Evolutionary conservation across 2,797 vertebrate species (phyloP).

Genomic region (Sebastes nivosus): DNA sequence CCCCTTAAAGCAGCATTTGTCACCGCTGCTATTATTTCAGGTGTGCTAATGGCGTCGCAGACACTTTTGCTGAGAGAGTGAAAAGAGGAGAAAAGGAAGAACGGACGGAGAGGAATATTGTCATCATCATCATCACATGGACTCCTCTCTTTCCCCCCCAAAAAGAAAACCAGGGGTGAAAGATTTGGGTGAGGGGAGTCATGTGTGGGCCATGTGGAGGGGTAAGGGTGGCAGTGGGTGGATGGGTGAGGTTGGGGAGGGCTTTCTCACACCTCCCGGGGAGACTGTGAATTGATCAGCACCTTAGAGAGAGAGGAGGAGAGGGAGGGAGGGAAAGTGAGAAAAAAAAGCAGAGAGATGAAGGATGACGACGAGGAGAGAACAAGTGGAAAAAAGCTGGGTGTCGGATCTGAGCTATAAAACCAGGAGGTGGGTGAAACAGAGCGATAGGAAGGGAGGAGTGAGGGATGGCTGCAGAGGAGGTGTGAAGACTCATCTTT

Average conservation of each 20-base stretch:
- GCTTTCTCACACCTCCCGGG: slow-evolving; percentile 79
- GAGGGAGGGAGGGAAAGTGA: slow-evolving; percentile 24
- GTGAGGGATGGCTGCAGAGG: slow-evolving; percentile 50
- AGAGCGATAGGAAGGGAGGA: slow-evolving; percentile 45
- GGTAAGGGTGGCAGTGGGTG: slow-evolving; percentile 30
- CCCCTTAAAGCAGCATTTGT: slow-evolving; percentile 71
- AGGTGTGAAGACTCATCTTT: slow-evolving; percentile 82
- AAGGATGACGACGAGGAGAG: slow-evolving; percentile 67
- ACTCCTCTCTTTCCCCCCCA: neutral
- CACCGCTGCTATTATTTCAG: slow-evolving; percentile 83
- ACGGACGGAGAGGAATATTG: neutral
- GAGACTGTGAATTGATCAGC: slow-evolving; percentile 88
- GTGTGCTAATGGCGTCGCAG: slow-evolving; percentile 85
- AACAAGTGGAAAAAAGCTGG: slow-evolving; percentile 51
- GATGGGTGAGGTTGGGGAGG: slow-evolving; percentile 37
- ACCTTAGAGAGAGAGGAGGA: slow-evolving; percentile 69
- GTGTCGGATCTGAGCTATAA: slow-evolving; percentile 58
- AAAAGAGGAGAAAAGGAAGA: slow-evolving; percentile 13
- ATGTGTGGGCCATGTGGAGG: slow-evolving; percentile 34
- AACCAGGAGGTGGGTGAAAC: slow-evolving; percentile 37
- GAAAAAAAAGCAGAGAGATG: slow-evolving; percentile 50
- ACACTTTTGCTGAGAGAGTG: slow-evolving; percentile 59
- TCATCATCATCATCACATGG: neutral
- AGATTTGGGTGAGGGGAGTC: slow-evolving; percentile 35
- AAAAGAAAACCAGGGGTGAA: slow-evolving; percentile 33